phyloP scores from a whole-genome alignment of 1,140 invertebrate species.

The Drosophila melanica region DNA sequence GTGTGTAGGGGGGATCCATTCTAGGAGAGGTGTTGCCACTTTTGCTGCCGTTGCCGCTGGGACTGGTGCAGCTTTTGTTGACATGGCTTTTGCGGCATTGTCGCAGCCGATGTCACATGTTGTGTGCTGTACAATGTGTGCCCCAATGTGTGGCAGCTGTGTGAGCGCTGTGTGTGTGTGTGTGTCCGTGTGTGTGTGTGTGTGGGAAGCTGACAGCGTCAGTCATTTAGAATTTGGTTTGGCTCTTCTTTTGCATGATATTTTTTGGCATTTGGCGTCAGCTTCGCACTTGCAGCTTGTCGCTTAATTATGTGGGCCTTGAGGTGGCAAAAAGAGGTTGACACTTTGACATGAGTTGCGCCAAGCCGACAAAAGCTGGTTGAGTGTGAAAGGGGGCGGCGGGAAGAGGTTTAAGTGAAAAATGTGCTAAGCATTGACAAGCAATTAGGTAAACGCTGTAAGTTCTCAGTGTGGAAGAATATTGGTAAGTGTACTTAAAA shows the following conservation, averaged over 20 bases:
- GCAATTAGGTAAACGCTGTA: conserved; percentile 19
- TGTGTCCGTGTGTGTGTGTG: conserved; percentile 41
- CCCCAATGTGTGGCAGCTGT: conserved; percentile 2
- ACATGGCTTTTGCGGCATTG: conserved; percentile 75
- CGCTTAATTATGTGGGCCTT: conserved; percentile 68
- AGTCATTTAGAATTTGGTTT: conserved; percentile 68
- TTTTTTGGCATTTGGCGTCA: conserved; percentile 61
- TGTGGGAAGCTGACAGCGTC: conserved; percentile 55
- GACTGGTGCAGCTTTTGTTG: conserved; percentile 61
- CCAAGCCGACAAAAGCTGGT: conserved; percentile 36
- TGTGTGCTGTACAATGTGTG: conserved; percentile 58
- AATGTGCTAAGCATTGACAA: conserved; percentile 11
- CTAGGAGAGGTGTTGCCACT: conserved; percentile 8
- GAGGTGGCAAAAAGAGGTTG: conserved; percentile 53
- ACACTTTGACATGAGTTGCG: conserved; percentile 53
- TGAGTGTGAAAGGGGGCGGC: background rate
- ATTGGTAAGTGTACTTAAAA: background rate
- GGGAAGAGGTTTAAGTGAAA: background rate
- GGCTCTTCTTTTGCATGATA: conserved; percentile 55
- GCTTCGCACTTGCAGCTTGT: conserved; percentile 55
- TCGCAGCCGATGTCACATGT: conserved; percentile 76
- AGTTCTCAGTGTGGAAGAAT: background rate
- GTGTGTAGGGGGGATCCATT: conserved; percentile 35
- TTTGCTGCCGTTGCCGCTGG: conserved; percentile 26
- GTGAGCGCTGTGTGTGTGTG: conserved; percentile 10